Evolutionary conservation across 2,797 vertebrate genomes (phyloP).

Genomic region (Poeciliopsis infans): DNA sequence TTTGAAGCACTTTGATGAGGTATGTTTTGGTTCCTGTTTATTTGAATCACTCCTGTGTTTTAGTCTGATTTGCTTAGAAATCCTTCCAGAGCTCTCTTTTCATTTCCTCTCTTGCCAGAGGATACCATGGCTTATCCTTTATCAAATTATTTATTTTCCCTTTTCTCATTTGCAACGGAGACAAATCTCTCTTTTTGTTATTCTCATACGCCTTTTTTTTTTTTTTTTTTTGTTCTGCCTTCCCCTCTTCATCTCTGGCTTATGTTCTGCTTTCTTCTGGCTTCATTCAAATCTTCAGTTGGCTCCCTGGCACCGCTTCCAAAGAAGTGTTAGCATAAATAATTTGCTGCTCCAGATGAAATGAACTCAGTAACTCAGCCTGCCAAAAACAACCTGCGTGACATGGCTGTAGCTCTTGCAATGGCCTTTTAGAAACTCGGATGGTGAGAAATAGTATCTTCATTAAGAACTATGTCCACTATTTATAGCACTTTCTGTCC

Average conservation of each 20-base stretch:
- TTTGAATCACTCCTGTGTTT: conserved; percentile 76
- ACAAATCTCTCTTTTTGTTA: conserved; percentile 69
- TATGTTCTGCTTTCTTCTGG: conserved; percentile 68
- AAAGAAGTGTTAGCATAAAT: conserved; percentile 82
- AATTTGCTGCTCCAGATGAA: conserved; percentile 84
- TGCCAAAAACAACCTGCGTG: conserved; percentile 80
- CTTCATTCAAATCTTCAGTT: conserved; percentile 78
- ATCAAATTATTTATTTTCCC: conserved; percentile 83
- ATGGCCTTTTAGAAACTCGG: conserved; percentile 56
- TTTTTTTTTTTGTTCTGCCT: conserved; percentile 56
- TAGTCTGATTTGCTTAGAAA: conserved; percentile 79
- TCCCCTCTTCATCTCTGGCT: conserved; percentile 65
- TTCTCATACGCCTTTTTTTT: conserved; percentile 47
- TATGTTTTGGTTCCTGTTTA: conserved; percentile 85
- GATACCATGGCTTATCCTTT: conserved; percentile 80
- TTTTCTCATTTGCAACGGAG: conserved; percentile 75
- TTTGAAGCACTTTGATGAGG: conserved; percentile 97
- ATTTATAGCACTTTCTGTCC: conserved; percentile 40
- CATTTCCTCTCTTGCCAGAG: conserved; percentile 78
- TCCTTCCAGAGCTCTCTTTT: conserved; percentile 79
- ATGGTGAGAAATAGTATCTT: conserved; percentile 50
- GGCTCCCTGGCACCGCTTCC: conserved; percentile 78
- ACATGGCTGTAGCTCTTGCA: conserved; percentile 63
- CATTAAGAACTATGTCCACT: conserved; percentile 35
- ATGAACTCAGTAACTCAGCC: conserved; percentile 76